Conservation (phyloP, 2,797 vertebrate species). For the Lacerta bilineata region DNA sequence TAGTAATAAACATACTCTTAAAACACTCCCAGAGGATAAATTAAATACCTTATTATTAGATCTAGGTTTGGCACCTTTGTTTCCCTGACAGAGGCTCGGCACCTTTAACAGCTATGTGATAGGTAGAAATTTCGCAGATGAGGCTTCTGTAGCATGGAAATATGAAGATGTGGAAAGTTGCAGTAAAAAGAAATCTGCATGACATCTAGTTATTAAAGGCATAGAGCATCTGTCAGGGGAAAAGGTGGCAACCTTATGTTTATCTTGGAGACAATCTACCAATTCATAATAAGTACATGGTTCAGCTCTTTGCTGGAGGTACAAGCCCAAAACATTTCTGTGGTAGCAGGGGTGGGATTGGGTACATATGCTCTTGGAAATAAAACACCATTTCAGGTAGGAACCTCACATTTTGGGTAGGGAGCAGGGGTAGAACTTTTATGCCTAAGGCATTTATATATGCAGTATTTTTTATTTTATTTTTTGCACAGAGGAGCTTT, state of each 20-base stretch:
- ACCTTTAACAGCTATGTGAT: not conserved
- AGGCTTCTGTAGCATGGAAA: not conserved
- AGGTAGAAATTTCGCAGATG: not conserved
- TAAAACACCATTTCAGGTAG: not conserved
- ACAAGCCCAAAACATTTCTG: too few species aligned
- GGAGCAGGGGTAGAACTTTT: not conserved
- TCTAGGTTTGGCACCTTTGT: not conserved
- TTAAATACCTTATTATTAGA: slow-evolving; percentile 12
- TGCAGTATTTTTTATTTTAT: not conserved
- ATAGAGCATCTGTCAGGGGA: not conserved
- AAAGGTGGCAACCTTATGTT: not conserved
- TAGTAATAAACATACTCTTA: slow-evolving; percentile 21
- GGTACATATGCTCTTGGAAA: too few species aligned
- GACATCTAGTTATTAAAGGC: not conserved
- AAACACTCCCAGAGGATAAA: slow-evolving; percentile 26
- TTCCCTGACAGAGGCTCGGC: not conserved
- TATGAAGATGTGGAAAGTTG: not conserved
- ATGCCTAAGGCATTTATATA: not conserved
- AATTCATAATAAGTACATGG: not conserved
- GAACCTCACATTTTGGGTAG: not conserved
- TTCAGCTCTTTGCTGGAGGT: not conserved
- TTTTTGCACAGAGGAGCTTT: not conserved
- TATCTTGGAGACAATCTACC: not conserved
- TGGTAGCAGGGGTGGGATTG: too few species aligned
- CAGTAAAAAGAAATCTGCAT: not conserved